Percentiles rank a stretch among this genome's conserved stretches.
phyloP scores from a whole-genome alignment of 2,797 vertebrate species.

The Gastrophryne carolinensis region DNA sequence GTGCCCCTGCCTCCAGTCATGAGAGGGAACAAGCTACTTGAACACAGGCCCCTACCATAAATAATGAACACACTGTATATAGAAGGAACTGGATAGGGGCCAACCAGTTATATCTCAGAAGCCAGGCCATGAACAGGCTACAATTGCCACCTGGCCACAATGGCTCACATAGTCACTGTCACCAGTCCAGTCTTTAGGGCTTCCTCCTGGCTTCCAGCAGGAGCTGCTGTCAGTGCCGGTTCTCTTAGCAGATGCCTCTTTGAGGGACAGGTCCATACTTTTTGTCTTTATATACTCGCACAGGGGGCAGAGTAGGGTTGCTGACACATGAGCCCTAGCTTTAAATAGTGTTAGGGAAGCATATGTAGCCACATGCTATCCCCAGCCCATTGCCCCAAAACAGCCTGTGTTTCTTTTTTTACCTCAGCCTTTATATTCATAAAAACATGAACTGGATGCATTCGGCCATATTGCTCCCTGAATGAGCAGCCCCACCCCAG shows the following conservation, averaged over 20 bases:
- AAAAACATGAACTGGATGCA: too few relatives aligned
- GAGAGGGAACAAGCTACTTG: too few relatives aligned
- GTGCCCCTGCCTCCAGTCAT: too few relatives aligned
- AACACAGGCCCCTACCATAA: too few relatives aligned
- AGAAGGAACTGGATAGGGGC: neutral
- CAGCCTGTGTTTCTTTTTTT: too few relatives aligned
- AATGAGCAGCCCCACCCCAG: too few relatives aligned
- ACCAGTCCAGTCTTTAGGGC: neutral
- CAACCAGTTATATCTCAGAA: neutral
- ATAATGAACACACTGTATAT: too few relatives aligned
- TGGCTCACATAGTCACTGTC: neutral
- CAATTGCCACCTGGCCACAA: constrained; percentile 10
- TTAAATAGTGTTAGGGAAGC: constrained; percentile 46
- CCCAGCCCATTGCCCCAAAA: too few relatives aligned
- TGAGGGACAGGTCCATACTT: constrained; percentile 1
- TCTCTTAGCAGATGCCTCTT: constrained; percentile 20
- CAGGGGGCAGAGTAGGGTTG: neutral
- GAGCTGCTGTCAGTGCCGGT: neutral
- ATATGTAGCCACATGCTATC: too few relatives aligned
- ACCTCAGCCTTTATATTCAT: too few relatives aligned
- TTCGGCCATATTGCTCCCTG: too few relatives aligned
- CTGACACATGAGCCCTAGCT: constrained; percentile 30
- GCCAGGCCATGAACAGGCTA: neutral
- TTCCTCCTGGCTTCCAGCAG: constrained; percentile 5
- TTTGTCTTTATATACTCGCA: constrained; percentile 24